phyloP scores from a whole-genome alignment of 2,797 vertebrate genomes.

The Helarctos malayanus region DNA sequence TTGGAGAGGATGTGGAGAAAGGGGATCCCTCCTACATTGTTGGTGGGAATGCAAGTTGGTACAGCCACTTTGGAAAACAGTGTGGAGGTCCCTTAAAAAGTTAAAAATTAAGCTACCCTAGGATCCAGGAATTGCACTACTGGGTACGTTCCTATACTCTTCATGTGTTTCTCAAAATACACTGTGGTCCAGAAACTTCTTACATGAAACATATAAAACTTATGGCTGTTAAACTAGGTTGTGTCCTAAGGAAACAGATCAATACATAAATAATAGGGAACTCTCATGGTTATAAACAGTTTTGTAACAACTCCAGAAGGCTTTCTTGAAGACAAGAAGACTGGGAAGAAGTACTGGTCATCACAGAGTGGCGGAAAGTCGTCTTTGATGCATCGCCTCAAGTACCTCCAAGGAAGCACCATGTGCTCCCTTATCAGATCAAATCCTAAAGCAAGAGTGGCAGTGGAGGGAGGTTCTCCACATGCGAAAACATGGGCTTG shows the following conservation, averaged over 20 bases:
- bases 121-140: too few species aligned
- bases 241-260: constrained; percentile 11
- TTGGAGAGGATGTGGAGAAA: too few species aligned
- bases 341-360: not conserved
- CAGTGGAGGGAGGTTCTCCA: not conserved
- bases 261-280: not conserved
- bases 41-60: too few species aligned
- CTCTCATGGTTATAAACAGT: not conserved
- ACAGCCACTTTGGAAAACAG: too few species aligned
- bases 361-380: not conserved
- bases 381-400: not conserved
- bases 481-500: not conserved
- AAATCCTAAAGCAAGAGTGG: not conserved
- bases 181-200: not conserved
- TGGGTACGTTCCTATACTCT: not conserved
- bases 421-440: not conserved
- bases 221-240: not conserved
- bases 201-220: not conserved
- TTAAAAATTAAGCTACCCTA: too few species aligned
- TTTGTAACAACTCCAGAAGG: not conserved
- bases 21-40: too few species aligned
- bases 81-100: too few species aligned
- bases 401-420: not conserved
- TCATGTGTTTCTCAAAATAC: not conserved
- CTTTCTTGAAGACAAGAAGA: not conserved